Conservation (phyloP, 1,140 invertebrate genomes). For the Sogatella furcifera region DNA sequence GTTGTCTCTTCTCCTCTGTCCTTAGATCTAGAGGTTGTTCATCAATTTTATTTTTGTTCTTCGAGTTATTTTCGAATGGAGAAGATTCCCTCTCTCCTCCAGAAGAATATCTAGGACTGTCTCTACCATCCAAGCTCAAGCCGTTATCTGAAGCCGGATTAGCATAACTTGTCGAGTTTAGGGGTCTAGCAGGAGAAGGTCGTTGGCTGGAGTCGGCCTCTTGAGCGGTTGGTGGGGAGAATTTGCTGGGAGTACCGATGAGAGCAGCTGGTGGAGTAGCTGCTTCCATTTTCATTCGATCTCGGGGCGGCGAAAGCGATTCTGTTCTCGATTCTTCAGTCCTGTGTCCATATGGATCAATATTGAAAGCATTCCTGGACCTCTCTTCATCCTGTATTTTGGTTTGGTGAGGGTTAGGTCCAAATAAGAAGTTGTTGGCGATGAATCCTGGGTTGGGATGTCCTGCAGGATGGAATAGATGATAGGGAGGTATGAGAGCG, state of each 20-base stretch:
- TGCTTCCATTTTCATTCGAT: neutral
- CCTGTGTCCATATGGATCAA: slow-evolving; percentile 5
- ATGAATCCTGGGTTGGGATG: slow-evolving; percentile 37
- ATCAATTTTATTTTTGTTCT: slow-evolving; percentile 19
- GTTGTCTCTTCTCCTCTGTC: slow-evolving; percentile 37
- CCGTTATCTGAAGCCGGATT: slow-evolving; percentile 13
- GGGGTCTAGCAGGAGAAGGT: slow-evolving; percentile 50
- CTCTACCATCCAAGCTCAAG: neutral
- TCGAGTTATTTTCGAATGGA: slow-evolving; percentile 11
- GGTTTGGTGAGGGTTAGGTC: slow-evolving; percentile 29
- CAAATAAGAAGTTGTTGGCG: slow-evolving; percentile 42
- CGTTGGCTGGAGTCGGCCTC: slow-evolving; percentile 48
- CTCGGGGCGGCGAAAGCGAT: no score
- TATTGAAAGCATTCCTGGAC: neutral
- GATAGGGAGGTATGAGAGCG: slow-evolving; percentile 45
- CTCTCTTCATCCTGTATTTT: slow-evolving; percentile 19
- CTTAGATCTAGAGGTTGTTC: slow-evolving; percentile 68
- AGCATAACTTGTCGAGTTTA: slow-evolving; percentile 26
- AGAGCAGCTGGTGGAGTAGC: neutral
- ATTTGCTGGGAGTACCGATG: slow-evolving; percentile 30
- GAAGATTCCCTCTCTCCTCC: slow-evolving; percentile 27
- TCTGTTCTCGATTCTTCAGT: neutral
- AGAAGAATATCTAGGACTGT: slow-evolving; percentile 16
- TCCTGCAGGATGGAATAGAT: slow-evolving; percentile 41
- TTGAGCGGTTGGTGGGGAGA: slow-evolving; percentile 51